These are phyloP conservation scores for Acinonyx jubatus DNA, from an alignment of 2,113 vertebrate species.

Conservation along the genomic window DNA sequence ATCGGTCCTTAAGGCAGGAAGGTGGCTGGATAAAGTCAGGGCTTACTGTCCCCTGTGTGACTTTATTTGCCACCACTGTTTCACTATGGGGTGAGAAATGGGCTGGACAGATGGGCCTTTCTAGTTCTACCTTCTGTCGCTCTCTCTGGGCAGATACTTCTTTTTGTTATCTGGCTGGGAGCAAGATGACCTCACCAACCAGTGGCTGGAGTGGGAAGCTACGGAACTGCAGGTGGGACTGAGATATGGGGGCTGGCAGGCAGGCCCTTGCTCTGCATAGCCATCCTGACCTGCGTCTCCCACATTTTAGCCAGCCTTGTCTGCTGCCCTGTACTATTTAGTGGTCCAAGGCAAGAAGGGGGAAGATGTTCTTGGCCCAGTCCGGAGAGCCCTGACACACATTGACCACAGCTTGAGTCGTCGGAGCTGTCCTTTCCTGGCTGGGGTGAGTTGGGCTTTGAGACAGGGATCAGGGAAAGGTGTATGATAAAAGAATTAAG, in stretches of 20 bases:
- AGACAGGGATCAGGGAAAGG: neutral
- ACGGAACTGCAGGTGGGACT: constrained; percentile 90
- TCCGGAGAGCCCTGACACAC: constrained; percentile 84
- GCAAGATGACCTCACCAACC: constrained; percentile 85
- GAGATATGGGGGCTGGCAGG: neutral
- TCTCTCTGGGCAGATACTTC: constrained; percentile 86
- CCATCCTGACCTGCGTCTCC: neutral
- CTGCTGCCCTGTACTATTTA: constrained; percentile 86
- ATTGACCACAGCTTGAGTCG: constrained; percentile 88
- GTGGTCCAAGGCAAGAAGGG: constrained; percentile 89
- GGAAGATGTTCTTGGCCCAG: constrained; percentile 80
- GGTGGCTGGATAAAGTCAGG: neutral
- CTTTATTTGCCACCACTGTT: neutral
- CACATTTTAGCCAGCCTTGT: constrained; percentile 86
- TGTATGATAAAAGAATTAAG: neutral
- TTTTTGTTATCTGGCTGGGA: constrained; percentile 89
- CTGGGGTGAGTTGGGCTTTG: constrained; percentile 84
- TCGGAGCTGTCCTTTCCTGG: constrained; percentile 84
- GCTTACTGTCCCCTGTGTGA: neutral
- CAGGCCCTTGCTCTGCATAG: neutral
- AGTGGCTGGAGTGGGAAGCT: constrained; percentile 96
- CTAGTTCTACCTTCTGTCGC: neutral
- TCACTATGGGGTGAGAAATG: neutral
- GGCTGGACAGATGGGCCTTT: neutral
- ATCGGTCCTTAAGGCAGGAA: neutral